Evolutionary conservation across 2,113 vertebrate species (phyloP), one percentile per base, ranked within the genome.

Genomic region (Protomyctophum bolini): DNA sequence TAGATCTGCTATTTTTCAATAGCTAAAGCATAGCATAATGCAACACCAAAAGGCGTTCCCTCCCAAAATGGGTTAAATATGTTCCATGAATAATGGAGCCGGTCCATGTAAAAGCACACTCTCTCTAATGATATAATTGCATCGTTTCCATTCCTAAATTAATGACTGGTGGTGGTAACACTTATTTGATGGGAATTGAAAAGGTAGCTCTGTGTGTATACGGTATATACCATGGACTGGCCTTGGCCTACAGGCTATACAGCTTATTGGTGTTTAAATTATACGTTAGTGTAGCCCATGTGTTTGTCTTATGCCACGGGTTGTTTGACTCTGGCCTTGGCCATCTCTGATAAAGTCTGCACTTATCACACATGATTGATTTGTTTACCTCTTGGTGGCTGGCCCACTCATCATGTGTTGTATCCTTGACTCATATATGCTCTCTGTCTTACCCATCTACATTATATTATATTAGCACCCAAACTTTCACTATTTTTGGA

Each of bases 321-420:
- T 49, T 49, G 65, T 41, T 29, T 15, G 58, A 66, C 57, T 58
- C 51, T 72, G 29, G 50, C 70, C 70, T 73, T 68, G 75, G 63
- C 51, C 14, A 41, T 47, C 67, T 66, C 68, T 73, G 69, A 78
- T 73, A 68, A 77, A 76, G 47, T 63, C 58, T 45, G 61, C 64
- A 75, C 72, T 81, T 75, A 81, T 79, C 72, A 76, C 66, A 69
- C 68, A 72, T 70, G 70, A 70, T 70, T 76, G 72, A 79, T 84
- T 78, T 73, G 79, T 73, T 73, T 84, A 70, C 73, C 68, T 47
- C 60, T 66, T 70, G 14, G 14, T 8, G 63, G 49, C 56, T 61
- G 61, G 73, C 58, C 73, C 73, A 77, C 81, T 83, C 69, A 80
- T 83, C 81, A 76, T 68, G 66, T 58, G 73, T 58, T 65, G 76